Base-by-base conservation (phyloP, 2,113 vertebrate genomes). In the Rhinopomastus cyanomelas region DNA sequence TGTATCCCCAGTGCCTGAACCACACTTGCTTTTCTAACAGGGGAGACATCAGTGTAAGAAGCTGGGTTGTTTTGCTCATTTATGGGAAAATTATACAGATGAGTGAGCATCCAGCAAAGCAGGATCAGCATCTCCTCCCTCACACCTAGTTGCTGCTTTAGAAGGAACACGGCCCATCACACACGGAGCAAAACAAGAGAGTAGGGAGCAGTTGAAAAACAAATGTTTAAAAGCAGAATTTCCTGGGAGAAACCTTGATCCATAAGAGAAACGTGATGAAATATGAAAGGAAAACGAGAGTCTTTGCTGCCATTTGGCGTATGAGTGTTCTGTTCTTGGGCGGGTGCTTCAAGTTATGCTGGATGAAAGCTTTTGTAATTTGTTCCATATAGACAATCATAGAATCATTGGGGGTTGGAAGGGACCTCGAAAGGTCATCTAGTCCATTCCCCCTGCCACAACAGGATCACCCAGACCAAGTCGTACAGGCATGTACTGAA, bases 21-120 rank as follows among this genome's bases (percentile, higher is more conserved):
- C 9, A 68, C 22, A n/a, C 32, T 73, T 71, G 37, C 29, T 79
- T 83, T 90, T 67, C 57, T 7, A 95, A 66, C 30, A 60, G 21
- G n/a, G 57, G 26, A 86, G 32, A 82, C 1, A 1, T 49, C 34
- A 94, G 62, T 78, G 49, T 82, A 75, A 86, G 78, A 65, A 89
- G 34, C 51, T 81, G 37, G 27, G 49, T 52, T 46, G 19, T 75
- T 93, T 82, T 89, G 81, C 51, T 93, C 59, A 37, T 82, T 88
- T 93, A 80, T 81, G 32, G 87, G 79, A 92, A 95, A 94, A 91
- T 67, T 66, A 89, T 12, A 86, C 73, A 91, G 60, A 75, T 36
- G 53, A 85, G 60, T 66, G 44, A 94, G 92, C 60, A 53, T 30
- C 57, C 87, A 95, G 37, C 37, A 93, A 95, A 90, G 21, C 29